These are phyloP conservation scores for Ancistrus triradiatus DNA, from an alignment of 2,113 vertebrate genomes.

Conservation along the genomic window DNA sequence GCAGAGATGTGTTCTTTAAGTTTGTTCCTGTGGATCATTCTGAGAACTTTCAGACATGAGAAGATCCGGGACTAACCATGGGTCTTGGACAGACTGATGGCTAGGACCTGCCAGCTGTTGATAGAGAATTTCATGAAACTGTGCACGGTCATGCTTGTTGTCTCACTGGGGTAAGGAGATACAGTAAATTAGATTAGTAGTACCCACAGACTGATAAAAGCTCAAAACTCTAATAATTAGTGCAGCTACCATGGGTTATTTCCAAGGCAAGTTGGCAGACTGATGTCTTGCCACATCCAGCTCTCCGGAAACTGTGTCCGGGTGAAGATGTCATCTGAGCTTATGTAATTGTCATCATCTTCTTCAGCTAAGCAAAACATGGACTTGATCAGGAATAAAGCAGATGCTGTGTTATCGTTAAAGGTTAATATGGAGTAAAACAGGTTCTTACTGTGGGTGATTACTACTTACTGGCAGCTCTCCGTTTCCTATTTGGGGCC, in stretches of 20 bases:
- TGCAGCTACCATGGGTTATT: slow-evolving; percentile 18
- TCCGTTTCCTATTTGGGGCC: slow-evolving; percentile 28
- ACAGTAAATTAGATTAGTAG: neutral
- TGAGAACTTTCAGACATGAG: neutral
- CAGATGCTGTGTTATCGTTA: neutral
- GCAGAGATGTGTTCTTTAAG: too few relatives aligned
- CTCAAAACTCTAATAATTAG: neutral
- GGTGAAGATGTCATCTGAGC: slow-evolving; percentile 28
- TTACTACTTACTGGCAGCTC: slow-evolving; percentile 46
- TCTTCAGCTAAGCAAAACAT: slow-evolving; percentile 32
- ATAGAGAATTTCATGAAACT: slow-evolving; percentile 72
- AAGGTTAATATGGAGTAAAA: too few relatives aligned
- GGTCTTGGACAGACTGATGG: slow-evolving; percentile 67
- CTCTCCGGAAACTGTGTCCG: slow-evolving; percentile 43
- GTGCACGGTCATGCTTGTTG: slow-evolving; percentile 37
- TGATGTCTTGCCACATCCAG: slow-evolving; percentile 41
- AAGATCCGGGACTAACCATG: slow-evolving; percentile 49
- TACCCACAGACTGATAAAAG: neutral
- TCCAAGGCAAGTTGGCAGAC: slow-evolving; percentile 26
- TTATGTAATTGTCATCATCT: slow-evolving; percentile 18
- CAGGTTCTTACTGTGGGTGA: slow-evolving; percentile 36
- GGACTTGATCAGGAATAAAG: neutral
- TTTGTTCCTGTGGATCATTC: too few relatives aligned
- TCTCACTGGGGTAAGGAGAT: slow-evolving; percentile 51
- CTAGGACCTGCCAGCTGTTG: slow-evolving; percentile 77